Evolutionary conservation across 2,797 vertebrate species (phyloP), one percentile per base, ranked within the genome.

Genomic region (Astyanax mexicanus): DNA sequence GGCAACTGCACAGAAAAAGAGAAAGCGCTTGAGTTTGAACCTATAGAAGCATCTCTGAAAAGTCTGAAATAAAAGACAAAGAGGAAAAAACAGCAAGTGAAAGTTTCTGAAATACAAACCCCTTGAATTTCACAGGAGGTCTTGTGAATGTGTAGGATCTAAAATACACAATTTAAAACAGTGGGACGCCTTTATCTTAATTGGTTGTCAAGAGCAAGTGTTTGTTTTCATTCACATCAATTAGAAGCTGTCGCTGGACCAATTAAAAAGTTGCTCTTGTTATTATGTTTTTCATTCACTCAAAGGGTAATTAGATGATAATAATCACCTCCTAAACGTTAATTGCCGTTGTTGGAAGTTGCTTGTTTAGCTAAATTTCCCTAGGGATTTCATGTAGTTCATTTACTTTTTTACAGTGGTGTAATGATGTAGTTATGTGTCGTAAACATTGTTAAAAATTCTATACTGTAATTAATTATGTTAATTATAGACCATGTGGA

Each of bases 151-250:
- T 7, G 5, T 35, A 27, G 57, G 17, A 2, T 19, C 35, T 37
- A 61, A 38, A 61, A 61, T 38, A 61, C 35, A 21, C 58, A 21
- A n/a, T 21, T 38, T 9, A 61, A 61, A 61, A 38, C 58, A 21
- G n/a, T 19, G 13, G n/a, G 19, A 58, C 9, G 61, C 17, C 32
- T 38, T 38, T 61, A 38, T 21, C 35, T 38, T 38, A 38, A 61
- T 38, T 11, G 58, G 58, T 38, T 35, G 35, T 3, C 35, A 38
- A 21, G 58, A 12, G 35, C 3, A 12, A 38, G 35, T 38, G 58
- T 61, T 61, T 61, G 58, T 38, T 61, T 61, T 21, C 58, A 21
- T 38, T 61, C 58, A 38, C 21, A 61, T 61, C n/a, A 38, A 61
- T 61, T 61, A 61, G 61, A 19, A 38, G 58, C 17, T 0, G 0